Evolutionary conservation across 1,140 invertebrate genomes (phyloP).

Genomic region (Trypoxylus dichotomus): DNA sequence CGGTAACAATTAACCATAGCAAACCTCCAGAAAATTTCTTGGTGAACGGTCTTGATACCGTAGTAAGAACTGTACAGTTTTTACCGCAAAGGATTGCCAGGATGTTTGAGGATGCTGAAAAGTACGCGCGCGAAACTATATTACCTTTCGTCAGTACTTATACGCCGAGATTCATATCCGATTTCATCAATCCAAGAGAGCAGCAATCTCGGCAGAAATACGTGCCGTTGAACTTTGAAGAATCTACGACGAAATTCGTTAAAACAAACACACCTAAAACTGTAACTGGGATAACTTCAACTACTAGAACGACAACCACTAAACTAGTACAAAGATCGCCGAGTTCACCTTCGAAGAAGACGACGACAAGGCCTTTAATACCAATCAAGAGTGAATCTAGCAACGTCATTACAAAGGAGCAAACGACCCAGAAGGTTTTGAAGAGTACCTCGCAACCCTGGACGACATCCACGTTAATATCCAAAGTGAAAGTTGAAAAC

Average conservation of each 20-base stretch:
- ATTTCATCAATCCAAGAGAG: slow-evolving; percentile 47
- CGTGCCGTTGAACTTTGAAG: slow-evolving; percentile 47
- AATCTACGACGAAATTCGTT: slow-evolving; percentile 9
- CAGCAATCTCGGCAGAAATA: slow-evolving; percentile 37
- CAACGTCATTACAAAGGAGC: background rate
- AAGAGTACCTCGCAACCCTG: background rate
- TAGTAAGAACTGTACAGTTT: slow-evolving; percentile 73
- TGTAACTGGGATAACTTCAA: background rate
- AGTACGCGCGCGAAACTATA: slow-evolving; percentile 74
- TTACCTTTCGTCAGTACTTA: slow-evolving; percentile 75
- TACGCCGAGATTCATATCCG: slow-evolving; percentile 63
- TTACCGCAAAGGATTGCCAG: slow-evolving; percentile 73
- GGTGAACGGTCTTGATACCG: slow-evolving; percentile 37
- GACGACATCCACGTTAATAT: background rate
- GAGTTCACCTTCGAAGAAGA: too few species aligned
- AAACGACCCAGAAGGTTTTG: background rate
- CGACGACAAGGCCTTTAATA: background rate
- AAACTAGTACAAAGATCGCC: background rate
- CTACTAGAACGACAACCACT: background rate
- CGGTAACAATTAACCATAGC: slow-evolving; percentile 27
- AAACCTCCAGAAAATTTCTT: slow-evolving; percentile 24
- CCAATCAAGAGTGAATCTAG: background rate
- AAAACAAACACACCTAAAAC: slow-evolving; percentile 1
- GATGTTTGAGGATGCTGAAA: slow-evolving; percentile 77
- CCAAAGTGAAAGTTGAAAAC: background rate